phyloP scores from a whole-genome alignment of 2,797 vertebrate genomes.

The Gymnothorax javanicus region DNA sequence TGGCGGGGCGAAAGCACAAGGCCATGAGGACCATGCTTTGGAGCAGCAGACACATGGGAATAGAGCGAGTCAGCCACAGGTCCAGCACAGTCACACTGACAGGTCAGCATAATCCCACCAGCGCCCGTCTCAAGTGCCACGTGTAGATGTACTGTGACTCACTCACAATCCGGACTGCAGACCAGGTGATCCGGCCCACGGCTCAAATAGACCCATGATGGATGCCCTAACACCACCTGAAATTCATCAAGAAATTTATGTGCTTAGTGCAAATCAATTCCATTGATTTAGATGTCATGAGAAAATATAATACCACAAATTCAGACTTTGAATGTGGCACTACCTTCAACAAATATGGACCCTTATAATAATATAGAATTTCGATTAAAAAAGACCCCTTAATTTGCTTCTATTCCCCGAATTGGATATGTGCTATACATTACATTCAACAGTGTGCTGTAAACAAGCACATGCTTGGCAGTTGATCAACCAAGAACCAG shows the following conservation, averaged over 20 bases:
- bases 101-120: constrained; percentile 86
- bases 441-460: no score
- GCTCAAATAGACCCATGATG: constrained; percentile 58
- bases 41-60: constrained; percentile 98
- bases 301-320: not conserved
- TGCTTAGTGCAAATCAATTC: not conserved
- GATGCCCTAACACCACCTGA: constrained; percentile 56
- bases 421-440: not conserved
- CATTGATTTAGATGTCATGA: not conserved
- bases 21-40: constrained; percentile 98
- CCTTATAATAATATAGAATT: not conserved
- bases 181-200: constrained; percentile 45
- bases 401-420: not conserved
- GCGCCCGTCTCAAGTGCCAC: constrained; percentile 69
- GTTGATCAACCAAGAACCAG: not conserved
- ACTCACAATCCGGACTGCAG: constrained; percentile 61
- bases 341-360: not conserved
- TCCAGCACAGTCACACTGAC: constrained; percentile 96
- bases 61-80: constrained; percentile 95
- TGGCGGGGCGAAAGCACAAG: constrained; percentile 97
- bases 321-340: not conserved
- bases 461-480: not conserved
- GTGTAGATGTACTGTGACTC: constrained; percentile 50
- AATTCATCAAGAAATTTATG: constrained; percentile 45
- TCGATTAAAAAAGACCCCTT: not conserved